phyloP scores from a whole-genome alignment of 2,797 vertebrate species.

The Rhinoraja longicauda region DNA sequence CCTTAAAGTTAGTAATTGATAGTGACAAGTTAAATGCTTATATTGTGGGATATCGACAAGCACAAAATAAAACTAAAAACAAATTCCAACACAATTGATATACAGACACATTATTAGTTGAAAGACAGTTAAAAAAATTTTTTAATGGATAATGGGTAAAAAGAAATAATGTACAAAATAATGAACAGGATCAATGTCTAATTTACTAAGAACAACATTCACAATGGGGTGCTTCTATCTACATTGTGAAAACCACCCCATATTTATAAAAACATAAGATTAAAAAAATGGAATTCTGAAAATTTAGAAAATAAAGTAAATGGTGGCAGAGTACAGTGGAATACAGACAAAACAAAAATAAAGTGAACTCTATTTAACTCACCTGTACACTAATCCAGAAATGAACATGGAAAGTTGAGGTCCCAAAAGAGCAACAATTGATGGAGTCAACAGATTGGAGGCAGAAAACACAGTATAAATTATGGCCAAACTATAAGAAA shows the following conservation, averaged over 20 bases:
- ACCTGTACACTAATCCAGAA: conserved; percentile 91
- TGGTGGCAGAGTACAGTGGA: too few relatives aligned
- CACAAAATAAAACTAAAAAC: background rate
- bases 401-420: conserved; percentile 86
- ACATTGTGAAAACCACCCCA: background rate
- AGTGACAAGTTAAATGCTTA: background rate
- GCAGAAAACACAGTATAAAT: conserved; percentile 94
- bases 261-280: background rate
- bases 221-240: background rate
- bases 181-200: background rate
- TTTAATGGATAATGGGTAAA: background rate
- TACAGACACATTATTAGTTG: background rate
- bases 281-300: too few relatives aligned
- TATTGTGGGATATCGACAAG: background rate
- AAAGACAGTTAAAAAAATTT: too few relatives aligned
- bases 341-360: background rate
- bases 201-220: background rate
- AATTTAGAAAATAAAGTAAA: background rate
- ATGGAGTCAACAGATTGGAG: conserved; percentile 86
- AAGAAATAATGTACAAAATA: background rate
- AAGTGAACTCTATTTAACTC: conserved; percentile 38
- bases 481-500: conserved; percentile 76
- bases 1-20: background rate
- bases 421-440: conserved; percentile 80
- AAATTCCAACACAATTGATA: background rate